Conservation (phyloP, 2,888 invertebrate species). For the Xanthorhoe spadicearia region DNA sequence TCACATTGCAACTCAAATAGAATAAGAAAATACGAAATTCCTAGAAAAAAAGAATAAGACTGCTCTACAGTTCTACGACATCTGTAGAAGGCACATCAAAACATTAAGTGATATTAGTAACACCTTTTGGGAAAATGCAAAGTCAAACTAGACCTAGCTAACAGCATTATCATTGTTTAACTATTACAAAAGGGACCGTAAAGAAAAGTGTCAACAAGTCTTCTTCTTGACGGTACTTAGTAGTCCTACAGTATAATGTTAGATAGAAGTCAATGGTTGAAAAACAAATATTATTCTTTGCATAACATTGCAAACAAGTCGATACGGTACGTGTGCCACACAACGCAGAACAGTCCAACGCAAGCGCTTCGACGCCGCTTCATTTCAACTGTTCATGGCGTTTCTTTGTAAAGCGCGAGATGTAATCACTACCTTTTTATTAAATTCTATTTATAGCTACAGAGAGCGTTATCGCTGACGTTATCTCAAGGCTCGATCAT, state of each 20-base stretch:
- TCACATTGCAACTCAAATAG: not conserved
- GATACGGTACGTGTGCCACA: not conserved
- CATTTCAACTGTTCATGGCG: conserved; percentile 26
- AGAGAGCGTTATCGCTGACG: conserved; percentile 76
- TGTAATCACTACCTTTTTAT: conserved; percentile 77
- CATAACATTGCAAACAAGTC: not conserved
- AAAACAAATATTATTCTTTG: not conserved
- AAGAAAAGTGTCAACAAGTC: too few species aligned
- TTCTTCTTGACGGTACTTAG: too few species aligned
- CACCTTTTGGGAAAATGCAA: too few species aligned
- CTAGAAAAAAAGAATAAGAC: not conserved
- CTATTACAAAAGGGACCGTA: not conserved
- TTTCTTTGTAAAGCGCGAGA: conserved; percentile 49
- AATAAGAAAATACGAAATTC: not conserved
- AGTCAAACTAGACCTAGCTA: too few species aligned
- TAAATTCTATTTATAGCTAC: conserved; percentile 76
- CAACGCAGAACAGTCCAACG: not conserved
- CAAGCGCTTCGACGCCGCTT: not conserved
- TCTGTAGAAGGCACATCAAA: too few species aligned
- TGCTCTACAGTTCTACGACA: too few species aligned
- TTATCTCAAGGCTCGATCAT: conserved; percentile 80
- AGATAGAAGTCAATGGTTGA: too few species aligned
- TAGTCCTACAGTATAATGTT: too few species aligned
- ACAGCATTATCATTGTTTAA: not conserved
- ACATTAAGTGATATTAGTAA: not conserved